Percentiles rank a stretch among this genome's conserved stretches.
Conservation (phyloP, 2,888 invertebrate genomes). For the Harmothoe impar region DNA sequence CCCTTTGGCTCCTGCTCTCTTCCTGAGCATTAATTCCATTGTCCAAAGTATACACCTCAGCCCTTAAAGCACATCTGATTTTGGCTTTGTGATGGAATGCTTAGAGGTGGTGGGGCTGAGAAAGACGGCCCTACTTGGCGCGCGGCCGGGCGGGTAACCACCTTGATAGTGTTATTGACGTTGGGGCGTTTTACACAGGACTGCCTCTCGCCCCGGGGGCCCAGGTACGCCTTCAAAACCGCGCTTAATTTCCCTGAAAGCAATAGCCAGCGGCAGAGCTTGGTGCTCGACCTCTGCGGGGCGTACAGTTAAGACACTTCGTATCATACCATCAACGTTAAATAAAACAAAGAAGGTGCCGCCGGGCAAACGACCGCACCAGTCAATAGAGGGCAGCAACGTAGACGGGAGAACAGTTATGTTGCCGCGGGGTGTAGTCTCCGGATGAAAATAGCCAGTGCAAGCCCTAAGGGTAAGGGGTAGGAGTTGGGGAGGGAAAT, state of each 20-base stretch:
- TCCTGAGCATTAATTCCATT: too few species aligned
- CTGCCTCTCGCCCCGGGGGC: neutral
- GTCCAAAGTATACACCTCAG: too few species aligned
- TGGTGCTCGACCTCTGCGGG: constrained; percentile 7
- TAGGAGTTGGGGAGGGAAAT: neutral
- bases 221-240: constrained; percentile 10
- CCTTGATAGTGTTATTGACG: constrained; percentile 27
- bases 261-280: neutral
- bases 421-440: neutral
- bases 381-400: neutral
- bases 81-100: neutral
- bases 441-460: neutral
- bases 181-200: neutral
- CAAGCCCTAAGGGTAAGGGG: neutral
- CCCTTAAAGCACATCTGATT: too few species aligned
- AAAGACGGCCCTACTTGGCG: neutral
- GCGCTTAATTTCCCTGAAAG: constrained; percentile 26
- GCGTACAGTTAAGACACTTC: constrained; percentile 46
- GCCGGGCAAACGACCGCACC: neutral
- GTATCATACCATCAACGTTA: constrained; percentile 48
- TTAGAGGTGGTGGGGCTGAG: neutral
- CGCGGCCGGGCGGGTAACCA: neutral
- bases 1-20: too few species aligned
- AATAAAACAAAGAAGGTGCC: constrained; percentile 53
- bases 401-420: constrained; percentile 16